Evolutionary conservation across 2,797 vertebrate genomes (phyloP).

Genomic region (Glossophaga mutica): DNA sequence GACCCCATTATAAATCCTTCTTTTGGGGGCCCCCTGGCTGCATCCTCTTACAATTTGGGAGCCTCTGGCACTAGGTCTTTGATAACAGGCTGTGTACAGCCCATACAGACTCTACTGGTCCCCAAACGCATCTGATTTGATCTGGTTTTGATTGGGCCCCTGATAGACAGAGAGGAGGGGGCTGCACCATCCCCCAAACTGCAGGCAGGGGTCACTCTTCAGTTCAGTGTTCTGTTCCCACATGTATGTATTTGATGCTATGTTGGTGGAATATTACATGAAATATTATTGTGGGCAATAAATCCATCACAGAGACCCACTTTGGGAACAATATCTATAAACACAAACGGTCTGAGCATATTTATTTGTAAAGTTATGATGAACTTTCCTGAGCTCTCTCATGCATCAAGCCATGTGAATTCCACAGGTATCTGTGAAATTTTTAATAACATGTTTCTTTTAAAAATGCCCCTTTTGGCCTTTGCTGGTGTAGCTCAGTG

Average conservation of each 20-base stretch:
- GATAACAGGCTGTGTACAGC: fast-evolving
- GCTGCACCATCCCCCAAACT: fast-evolving
- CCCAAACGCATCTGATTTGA: fast-evolving
- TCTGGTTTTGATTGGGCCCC: too few relatives aligned
- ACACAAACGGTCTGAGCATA: too few relatives aligned
- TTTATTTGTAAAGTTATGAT: neutral
- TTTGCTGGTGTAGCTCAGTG: too few relatives aligned
- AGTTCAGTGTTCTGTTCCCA: neutral
- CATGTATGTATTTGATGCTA: neutral
- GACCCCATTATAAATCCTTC: too few relatives aligned
- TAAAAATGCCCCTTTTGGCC: neutral
- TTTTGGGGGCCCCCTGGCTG: too few relatives aligned
- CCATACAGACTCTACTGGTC: fast-evolving
- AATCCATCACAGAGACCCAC: neutral
- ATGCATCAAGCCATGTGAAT: neutral
- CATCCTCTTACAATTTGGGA: neutral
- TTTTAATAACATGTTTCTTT: neutral
- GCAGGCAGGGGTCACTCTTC: neutral
- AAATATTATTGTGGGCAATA: neutral
- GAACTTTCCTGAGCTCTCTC: neutral
- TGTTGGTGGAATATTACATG: neutral
- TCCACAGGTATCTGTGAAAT: neutral
- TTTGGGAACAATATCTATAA: neutral
- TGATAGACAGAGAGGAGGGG: neutral
- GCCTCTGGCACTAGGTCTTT: neutral